Evolutionary conservation across 2,113 vertebrate species (phyloP).

Genomic region (Phainopepla nitens): DNA sequence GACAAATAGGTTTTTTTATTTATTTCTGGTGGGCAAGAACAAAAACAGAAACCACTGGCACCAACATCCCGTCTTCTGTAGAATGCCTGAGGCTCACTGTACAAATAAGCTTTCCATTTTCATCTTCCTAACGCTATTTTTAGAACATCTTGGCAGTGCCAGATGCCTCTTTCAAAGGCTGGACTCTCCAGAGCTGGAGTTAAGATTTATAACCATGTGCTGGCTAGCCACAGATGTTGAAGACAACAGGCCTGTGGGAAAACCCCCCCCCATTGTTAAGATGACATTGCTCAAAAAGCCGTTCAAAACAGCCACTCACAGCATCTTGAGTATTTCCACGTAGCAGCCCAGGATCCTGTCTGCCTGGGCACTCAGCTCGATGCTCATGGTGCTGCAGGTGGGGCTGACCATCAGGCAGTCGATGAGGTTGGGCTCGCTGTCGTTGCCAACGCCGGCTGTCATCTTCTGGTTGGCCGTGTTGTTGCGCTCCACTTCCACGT

Average conservation of each 20-base stretch:
- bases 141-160: constrained; percentile 34
- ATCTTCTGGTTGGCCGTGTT: constrained; percentile 89
- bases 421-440: constrained; percentile 97
- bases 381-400: constrained; percentile 91
- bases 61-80: neutral
- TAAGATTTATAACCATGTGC: constrained; percentile 19
- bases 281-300: neutral
- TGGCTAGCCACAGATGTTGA: constrained; percentile 8
- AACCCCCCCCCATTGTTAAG: neutral
- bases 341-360: constrained; percentile 96
- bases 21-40: constrained; percentile 1
- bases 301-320: constrained; percentile 80
- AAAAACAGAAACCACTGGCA: constrained; percentile 15
- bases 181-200: neutral
- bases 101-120: constrained; percentile 40
- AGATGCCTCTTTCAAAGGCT: constrained; percentile 42
- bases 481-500: constrained; percentile 93
- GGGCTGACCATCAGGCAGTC: constrained; percentile 98
- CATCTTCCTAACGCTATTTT: constrained; percentile 48
- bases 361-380: constrained; percentile 93
- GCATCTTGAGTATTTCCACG: constrained; percentile 96
- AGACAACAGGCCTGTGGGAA: neutral
- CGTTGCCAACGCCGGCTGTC: constrained; percentile 80
- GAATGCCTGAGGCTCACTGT: neutral
- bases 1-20: neutral